Evolutionary conservation across 2,797 vertebrate genomes (phyloP).

Genomic region (Apogon hyalosoma): DNA sequence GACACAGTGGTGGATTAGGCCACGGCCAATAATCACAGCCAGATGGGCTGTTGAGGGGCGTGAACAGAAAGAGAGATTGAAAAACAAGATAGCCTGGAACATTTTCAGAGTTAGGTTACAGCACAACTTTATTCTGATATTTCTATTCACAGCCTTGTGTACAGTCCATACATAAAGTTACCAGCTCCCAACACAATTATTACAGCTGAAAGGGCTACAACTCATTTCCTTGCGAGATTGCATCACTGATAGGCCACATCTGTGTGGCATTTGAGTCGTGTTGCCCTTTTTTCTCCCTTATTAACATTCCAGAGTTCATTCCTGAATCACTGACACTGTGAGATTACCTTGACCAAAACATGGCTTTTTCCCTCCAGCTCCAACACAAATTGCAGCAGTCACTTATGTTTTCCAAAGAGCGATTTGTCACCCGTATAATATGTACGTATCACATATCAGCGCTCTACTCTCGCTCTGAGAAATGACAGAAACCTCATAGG

Average conservation of each 20-base stretch:
- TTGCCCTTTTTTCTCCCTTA: conserved; percentile 50
- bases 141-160: conserved; percentile 37
- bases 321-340: conserved; percentile 54
- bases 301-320: conserved; percentile 75
- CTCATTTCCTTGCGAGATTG: conserved; percentile 62
- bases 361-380: conserved; percentile 26
- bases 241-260: conserved; percentile 69
- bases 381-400: conserved; percentile 43
- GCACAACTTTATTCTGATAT: conserved; percentile 66
- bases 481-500: conserved; percentile 23
- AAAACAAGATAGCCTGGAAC: conserved; percentile 72
- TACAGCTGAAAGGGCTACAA: conserved; percentile 26
- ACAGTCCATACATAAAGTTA: conserved; percentile 25
- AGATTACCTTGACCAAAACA: conserved; percentile 69
- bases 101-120: conserved; percentile 63
- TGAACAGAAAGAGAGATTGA: conserved; percentile 64
- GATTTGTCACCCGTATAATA: conserved; percentile 46
- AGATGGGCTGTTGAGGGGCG: conserved; percentile 80
- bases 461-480: conserved; percentile 2
- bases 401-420: conserved; percentile 54
- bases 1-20: conserved; percentile 77
- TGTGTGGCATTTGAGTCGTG: conserved; percentile 71
- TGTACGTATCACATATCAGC: conserved; percentile 43
- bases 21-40: conserved; percentile 81
- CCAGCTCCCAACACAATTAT: conserved; percentile 26